Evolutionary conservation across 1,140 invertebrate genomes (phyloP), one percentile per base, ranked within the genome.

Genomic region (Diabrotica virgifera): DNA sequence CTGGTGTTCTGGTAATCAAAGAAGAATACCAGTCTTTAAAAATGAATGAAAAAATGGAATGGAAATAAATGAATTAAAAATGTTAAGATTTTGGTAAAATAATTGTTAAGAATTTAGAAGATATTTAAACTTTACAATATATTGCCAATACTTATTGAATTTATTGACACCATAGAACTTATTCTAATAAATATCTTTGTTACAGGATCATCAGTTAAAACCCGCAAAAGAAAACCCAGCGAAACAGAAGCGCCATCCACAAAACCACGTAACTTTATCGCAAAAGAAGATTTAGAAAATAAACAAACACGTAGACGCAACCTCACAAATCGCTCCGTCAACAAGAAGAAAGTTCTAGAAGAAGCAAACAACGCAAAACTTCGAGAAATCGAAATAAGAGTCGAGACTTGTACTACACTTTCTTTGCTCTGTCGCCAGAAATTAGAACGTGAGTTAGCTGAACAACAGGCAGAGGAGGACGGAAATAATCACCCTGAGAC

Each of bases 311-410:
- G 67, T 8, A 77, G 73, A 52, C 74, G 65, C 57, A 74, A 74
- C 62, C 60, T 62, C 52, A 59, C 64, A 11, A 68, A 70, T 36
- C 63, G 69, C 36, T 67, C 62, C 10, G 38, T 62, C 13, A 70
- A 67, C 36, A 80, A 78, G 67, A 79, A 80, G 70, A 79, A 78
- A 71, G 74, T 80, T 12, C 64, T 80, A 53, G 78, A 80, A 58
- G 79, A 79, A 60, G 74, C 76, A 11, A 79, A 76, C 65, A 79
- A 77, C 67, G 78, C 77, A 61, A 79, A 80, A 68, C 75, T 80
- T 63, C 71, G 76, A 63, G 72, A 78, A 36, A 69, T 76, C 38
- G 71, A 77, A 63, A 63, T 76, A 36, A 68, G 70, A 37, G 70
- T 70, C 5, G 67, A 65, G 13, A 59, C 65, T 46, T 65, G 67